Base-by-base conservation (phyloP, 1,140 invertebrate species). In the Hylaeus anthracinus region DNA sequence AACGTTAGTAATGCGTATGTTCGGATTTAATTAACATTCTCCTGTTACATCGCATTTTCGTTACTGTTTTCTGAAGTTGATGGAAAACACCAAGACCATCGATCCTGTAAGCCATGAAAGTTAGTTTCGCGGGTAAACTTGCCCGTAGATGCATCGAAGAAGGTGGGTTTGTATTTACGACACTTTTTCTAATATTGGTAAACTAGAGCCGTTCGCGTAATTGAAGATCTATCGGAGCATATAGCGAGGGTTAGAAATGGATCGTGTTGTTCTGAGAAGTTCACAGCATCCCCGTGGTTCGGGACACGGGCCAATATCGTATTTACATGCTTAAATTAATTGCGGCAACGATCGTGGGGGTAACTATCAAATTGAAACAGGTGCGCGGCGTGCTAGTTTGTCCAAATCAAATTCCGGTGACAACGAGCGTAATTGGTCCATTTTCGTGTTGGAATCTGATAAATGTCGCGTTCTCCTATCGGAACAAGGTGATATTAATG, bases 281-380 rank as follows among this genome's bases (percentile, higher is more conserved):
- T 78, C 10, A 26, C 48, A 15, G 37, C 39, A 39, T 37, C 45
- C 45, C 60, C 51, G 58, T 14, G 76, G 58, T 37, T 15, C 48
- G 8, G 45, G 15, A 51, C 43, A 51, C 15, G 10, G 39, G 14
- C 75, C 66, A 26, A 71, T 78, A 78, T 78, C 48, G 66, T 72
- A 78, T 78, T 78, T 72, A 78, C 76, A 72, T 72, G 67, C 67
- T 72, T n/a, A 78, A 72, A 78, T 78, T 78, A 78, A 48, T 72
- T 51, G n/a, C 6, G 37, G 14, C 75, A 51, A 61, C 56, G 55
- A 61, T 70, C 55, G 45, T 26, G 26, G 14, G 14, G 55, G 43
- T 70, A 61, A 77, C 66, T 77, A 71, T 71, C 56, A 26, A 61
- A 72, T 78, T 63, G 76, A 72, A 72, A 72, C 76, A 78, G 69